These are phyloP conservation scores for Myotis brandtii DNA, from an alignment of 2,113 vertebrate species.

Conservation along the genomic window DNA sequence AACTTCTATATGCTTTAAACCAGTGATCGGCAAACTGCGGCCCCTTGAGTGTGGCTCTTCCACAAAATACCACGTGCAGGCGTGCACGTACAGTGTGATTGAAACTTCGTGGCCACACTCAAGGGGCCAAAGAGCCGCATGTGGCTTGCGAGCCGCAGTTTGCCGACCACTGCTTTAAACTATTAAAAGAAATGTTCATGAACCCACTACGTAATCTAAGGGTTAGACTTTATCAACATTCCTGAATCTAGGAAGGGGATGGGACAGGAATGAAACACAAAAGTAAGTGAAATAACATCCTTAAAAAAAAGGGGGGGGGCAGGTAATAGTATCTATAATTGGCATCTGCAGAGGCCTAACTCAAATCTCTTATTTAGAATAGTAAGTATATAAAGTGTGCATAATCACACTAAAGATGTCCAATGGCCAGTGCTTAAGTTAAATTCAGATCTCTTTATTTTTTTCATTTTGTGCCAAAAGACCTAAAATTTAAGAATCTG, in stretches of 20 bases:
- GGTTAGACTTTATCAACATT: background rate
- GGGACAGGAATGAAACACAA: background rate
- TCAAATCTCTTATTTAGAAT: background rate
- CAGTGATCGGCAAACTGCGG: too few relatives aligned
- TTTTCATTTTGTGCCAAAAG: constrained; percentile 41
- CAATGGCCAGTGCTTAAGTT: background rate
- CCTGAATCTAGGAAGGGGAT: background rate
- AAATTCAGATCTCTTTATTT: background rate
- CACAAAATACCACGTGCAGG: too few relatives aligned
- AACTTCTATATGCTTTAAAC: too few relatives aligned
- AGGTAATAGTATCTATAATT: background rate
- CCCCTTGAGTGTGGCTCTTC: too few relatives aligned
- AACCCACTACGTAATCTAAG: background rate
- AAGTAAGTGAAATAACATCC: background rate
- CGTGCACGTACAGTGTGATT: too few relatives aligned
- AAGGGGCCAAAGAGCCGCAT: too few relatives aligned
- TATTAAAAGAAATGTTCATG: background rate
- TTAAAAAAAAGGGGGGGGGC: too few relatives aligned
- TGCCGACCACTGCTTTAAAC: background rate
- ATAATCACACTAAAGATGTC: background rate
- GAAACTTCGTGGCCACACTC: too few relatives aligned
- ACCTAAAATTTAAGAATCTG: background rate
- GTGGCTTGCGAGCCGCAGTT: too few relatives aligned
- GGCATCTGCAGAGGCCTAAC: background rate
- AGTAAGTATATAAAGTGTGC: background rate